phyloP scores from a whole-genome alignment of 2,888 invertebrate species.

The Dyspetes luteomarginatus region DNA sequence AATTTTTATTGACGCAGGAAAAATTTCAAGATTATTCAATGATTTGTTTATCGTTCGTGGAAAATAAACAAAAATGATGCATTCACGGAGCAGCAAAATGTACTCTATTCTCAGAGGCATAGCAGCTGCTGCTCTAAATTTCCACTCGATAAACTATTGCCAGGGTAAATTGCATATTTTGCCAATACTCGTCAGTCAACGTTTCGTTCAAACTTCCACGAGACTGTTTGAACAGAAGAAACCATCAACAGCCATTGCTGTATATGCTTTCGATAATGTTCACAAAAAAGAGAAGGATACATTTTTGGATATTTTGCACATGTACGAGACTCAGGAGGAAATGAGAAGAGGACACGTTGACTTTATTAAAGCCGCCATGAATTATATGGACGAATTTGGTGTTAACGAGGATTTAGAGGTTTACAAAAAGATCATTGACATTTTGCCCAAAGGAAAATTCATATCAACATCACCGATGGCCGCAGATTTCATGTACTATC shows the following conservation, averaged over 20 bases:
- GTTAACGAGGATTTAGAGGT: constrained; percentile 94
- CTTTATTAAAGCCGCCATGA: constrained; percentile 95
- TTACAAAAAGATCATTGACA: constrained; percentile 93
- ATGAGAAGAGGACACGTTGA: constrained; percentile 95
- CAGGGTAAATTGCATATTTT: background rate
- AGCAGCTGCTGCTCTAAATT: background rate
- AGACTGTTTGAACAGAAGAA: background rate
- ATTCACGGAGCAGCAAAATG: constrained; percentile 8
- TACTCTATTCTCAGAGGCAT: constrained; percentile 26
- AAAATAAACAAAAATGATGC: background rate
- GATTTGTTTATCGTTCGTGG: too few species aligned
- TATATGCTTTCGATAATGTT: constrained; percentile 6
- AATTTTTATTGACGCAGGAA: background rate
- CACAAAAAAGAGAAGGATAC: constrained; percentile 87
- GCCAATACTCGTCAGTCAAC: background rate
- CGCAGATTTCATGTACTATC: constrained; percentile 96
- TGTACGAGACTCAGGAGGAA: constrained; percentile 88
- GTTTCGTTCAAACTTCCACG: constrained; percentile 14
- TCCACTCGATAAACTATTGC: background rate
- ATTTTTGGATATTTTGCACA: constrained; percentile 89
- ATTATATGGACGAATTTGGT: constrained; percentile 94
- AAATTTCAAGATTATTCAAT: background rate
- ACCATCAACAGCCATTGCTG: background rate
- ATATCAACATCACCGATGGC: constrained; percentile 93
- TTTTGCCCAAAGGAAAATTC: constrained; percentile 95